phyloP scores from a whole-genome alignment of 1,140 invertebrate genomes.

The Trichomalopsis sarcophagae region DNA sequence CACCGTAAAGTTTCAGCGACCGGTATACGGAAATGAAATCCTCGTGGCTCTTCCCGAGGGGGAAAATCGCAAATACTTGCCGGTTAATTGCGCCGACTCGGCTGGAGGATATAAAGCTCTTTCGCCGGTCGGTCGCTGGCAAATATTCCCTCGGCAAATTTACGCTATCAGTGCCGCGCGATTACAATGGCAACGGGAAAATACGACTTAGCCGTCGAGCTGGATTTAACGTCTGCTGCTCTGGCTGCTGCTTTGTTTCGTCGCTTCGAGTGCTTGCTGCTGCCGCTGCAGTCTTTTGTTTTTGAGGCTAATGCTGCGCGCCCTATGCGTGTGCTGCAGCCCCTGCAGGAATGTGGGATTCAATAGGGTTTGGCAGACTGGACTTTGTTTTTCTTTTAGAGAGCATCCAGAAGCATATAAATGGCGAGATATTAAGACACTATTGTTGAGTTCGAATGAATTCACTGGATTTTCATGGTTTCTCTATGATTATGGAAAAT shows the following conservation, averaged over 20 bases:
- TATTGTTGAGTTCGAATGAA: neutral
- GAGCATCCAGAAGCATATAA: neutral
- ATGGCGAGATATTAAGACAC: neutral
- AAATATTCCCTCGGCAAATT: constrained; percentile 17
- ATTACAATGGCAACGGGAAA: constrained; percentile 22
- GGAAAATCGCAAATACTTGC: constrained; percentile 26
- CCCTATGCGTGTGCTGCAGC: neutral
- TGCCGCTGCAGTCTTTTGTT: constrained; percentile 9
- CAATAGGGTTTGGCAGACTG: neutral
- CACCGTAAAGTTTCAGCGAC: neutral
- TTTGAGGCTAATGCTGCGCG: constrained; percentile 4
- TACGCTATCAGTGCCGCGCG: neutral
- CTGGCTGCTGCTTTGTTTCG: neutral
- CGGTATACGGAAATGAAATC: constrained; percentile 13
- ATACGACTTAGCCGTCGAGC: neutral
- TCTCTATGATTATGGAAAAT: no score
- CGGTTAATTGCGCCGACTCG: constrained; percentile 12
- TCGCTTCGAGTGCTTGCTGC: neutral
- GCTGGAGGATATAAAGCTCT: constrained; percentile 8
- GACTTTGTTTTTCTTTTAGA: neutral
- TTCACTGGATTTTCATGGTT: no score
- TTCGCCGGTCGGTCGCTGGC: neutral
- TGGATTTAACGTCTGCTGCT: neutral
- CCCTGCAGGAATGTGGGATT: neutral
- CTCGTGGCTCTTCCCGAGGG: neutral